Conservation (phyloP, 2,888 invertebrate genomes). For the Apodemia zela region DNA sequence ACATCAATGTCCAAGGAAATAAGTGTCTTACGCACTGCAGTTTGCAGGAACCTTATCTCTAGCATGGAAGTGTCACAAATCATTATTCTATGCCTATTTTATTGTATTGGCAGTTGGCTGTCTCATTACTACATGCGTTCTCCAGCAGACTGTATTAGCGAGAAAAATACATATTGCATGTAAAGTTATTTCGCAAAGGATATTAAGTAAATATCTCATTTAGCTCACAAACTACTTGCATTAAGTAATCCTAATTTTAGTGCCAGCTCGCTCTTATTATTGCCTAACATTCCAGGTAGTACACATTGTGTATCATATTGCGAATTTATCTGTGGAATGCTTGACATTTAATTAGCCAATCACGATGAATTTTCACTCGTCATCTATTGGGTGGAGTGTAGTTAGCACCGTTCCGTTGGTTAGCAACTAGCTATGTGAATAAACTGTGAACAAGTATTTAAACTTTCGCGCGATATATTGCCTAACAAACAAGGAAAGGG, state of each 20-base stretch:
- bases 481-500: background rate
- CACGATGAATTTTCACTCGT: background rate
- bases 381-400: background rate
- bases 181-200: slow-evolving; percentile 10
- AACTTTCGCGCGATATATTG: slow-evolving; percentile 2
- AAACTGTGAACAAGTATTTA: background rate
- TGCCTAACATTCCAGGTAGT: background rate
- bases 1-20: too few relatives aligned
- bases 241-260: background rate
- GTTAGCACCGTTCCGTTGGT: slow-evolving; percentile 1
- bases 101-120: too few relatives aligned
- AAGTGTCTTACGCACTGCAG: too few relatives aligned
- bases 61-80: too few relatives aligned
- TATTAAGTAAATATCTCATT: slow-evolving; percentile 14
- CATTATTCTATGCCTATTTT: too few relatives aligned
- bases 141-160: background rate
- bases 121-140: too few relatives aligned
- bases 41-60: too few relatives aligned
- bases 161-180: background rate
- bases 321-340: background rate
- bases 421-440: background rate
- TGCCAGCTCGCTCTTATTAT: background rate
- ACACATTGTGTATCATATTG: background rate
- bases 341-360: background rate
- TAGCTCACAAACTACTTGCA: background rate